Base-by-base conservation (phyloP, 2,888 invertebrate species). In the Osmoderma eremita region DNA sequence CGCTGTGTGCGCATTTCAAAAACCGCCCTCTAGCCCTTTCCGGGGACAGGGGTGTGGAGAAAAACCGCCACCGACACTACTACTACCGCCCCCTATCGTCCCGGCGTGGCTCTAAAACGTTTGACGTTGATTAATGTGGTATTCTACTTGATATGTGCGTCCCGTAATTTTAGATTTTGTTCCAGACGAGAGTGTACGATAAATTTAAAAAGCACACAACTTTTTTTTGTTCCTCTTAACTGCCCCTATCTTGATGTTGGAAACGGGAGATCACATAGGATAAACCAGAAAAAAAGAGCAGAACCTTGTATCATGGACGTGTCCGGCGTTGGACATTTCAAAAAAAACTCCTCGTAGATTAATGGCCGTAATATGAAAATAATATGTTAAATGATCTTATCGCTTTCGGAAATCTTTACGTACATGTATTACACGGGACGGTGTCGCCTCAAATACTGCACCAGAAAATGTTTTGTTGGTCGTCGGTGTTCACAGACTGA, bases 91-190 rank as follows among this genome's bases (percentile, higher is more conserved):
- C 13, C 22, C 56, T 48, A 20, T 20, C 42, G 17, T 18, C 17
- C 12, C 48, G n/a, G 17, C 45, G 42, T 51, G 54, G 66, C 39
- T 62, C 61, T 66, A 66, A 62, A 42, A 22, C 62, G 42, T 39
- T 42, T 51, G 71, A 51, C 71, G 49, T 64, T 71, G 72, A 72
- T 71, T 67, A 67, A 72, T 71, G 70, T 42, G 69, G 67, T 65
- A 70, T 71, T 69, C 69, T 67, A 54, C 56, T 67, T 71, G 70
- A 72, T 70, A 69, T 72, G 70, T 69, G 69, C 70, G 50, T 67
- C 68, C 64, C 65, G 69, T 72, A 71, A 72, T 72, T 71, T 71
- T 71, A 68, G 65, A 68, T 65, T 68, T 65, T 66, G 50, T 66
- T 66, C 51, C 66, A 62, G 58, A 58, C 61, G 58, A 38, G 36